Percentiles rank a stretch among this genome's conserved stretches.
Evolutionary conservation across 2,797 vertebrate genomes (phyloP).

Genomic region (Myotis findleyi): DNA sequence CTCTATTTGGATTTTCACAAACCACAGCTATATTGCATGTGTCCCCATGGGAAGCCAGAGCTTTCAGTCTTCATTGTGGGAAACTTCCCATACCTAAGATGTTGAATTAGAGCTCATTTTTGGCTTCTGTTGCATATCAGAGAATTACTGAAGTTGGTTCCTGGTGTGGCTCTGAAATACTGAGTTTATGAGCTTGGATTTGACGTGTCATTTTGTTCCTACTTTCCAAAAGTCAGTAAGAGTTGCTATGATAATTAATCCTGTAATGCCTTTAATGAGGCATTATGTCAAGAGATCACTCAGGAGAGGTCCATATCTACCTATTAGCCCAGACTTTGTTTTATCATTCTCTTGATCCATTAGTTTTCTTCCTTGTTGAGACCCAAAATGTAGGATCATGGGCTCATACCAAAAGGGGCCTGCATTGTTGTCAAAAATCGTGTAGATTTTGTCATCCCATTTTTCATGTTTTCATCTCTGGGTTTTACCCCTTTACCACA

Average conservation of each 20-base stretch:
- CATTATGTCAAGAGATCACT: not conserved
- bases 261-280: not conserved
- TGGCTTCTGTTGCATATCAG: not conserved
- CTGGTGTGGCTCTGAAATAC: not conserved
- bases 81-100: not conserved
- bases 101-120: not conserved
- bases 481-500: not conserved
- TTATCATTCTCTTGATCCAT: not conserved
- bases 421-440: not conserved
- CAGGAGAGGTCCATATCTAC: not conserved
- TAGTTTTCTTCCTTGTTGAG: not conserved
- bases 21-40: not conserved
- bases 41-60: not conserved
- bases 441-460: not conserved
- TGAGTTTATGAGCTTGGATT: not conserved
- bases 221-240: not conserved
- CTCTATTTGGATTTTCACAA: conserved; percentile 26
- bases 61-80: not conserved
- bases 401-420: not conserved
- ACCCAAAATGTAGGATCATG: not conserved
- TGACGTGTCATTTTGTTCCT: not conserved
- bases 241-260: conserved; percentile 21
- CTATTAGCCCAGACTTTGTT: not conserved
- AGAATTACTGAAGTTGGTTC: not conserved
- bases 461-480: not conserved